A percentile compares a stretch with the other conserved stretches of the same genome.
phyloP scores from a whole-genome alignment of 2,797 vertebrate genomes.

The Galago senegalensis region DNA sequence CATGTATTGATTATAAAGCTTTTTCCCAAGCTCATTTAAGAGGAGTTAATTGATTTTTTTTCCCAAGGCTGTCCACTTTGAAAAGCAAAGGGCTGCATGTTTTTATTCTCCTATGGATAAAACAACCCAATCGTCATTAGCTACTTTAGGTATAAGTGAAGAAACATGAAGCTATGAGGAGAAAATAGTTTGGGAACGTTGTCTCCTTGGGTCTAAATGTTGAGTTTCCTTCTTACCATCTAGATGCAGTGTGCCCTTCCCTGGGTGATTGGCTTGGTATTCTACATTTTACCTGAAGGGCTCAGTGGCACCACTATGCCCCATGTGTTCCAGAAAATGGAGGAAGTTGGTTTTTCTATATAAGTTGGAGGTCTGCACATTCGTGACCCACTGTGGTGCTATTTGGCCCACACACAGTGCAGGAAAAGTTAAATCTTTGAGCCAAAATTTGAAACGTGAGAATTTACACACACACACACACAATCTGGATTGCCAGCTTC shows the following conservation, averaged over 20 bases:
- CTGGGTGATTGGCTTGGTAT: neutral
- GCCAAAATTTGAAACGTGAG: slow-evolving; percentile 40
- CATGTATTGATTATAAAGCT: neutral
- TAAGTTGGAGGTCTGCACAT: neutral
- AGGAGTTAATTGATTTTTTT: neutral
- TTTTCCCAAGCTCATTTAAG: slow-evolving; percentile 15
- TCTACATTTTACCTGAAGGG: neutral
- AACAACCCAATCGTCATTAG: neutral
- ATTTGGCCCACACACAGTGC: neutral
- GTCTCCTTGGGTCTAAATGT: neutral
- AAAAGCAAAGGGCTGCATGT: slow-evolving; percentile 8
- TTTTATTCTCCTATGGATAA: neutral
- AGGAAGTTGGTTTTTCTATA: neutral
- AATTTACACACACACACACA: neutral
- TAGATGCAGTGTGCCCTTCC: neutral
- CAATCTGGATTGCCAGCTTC: neutral
- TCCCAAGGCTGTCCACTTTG: neutral
- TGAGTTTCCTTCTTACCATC: neutral
- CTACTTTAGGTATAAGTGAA: slow-evolving; percentile 2
- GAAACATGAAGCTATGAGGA: neutral
- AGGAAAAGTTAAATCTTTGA: neutral
- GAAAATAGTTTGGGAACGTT: slow-evolving; percentile 29
- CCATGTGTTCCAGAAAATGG: slow-evolving; percentile 35
- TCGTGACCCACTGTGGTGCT: neutral
- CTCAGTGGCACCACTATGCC: neutral